Base-by-base conservation (phyloP, 2,888 invertebrate genomes). In the Strigamia crassipes region DNA sequence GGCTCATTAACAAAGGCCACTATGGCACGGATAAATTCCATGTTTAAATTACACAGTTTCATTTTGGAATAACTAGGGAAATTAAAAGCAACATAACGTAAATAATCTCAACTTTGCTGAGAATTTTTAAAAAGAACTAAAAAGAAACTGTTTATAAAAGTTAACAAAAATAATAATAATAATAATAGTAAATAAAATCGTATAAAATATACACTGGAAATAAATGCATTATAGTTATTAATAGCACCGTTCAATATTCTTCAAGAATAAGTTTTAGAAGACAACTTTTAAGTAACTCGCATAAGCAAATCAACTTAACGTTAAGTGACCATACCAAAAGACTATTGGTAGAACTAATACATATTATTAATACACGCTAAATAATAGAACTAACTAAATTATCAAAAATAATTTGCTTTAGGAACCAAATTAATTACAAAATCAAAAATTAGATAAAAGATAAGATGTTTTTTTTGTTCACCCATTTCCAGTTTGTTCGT, bases 381-480 rank as follows among this genome's bases (percentile, higher is more conserved):
- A 46, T 46, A 46, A 46, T 15, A 56, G 18, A 56, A 56, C 56
- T 73, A 73, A 73, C 73, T 73, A 73, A 73, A 73, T 73, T 73
- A 73, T 31, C 23, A 73, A 73, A 73, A 31, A 73, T 73, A 31
- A 31, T 73, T 73, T 73, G 73, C n/a, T 73, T 73, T 31, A 73
- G 73, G 31, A 73, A 73, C 31, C 56, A 56, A 73, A 73, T 73
- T 73, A 73, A 73, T 73, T 73, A 12, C 73, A 73, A n/a, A 73
- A 73, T 56, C 13, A 73, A 73, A 27, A 27, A 73, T 12, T 23
- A 12, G 31, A 18, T 9, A n/a, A 5, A 9, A 56, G 31, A 73
- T 73, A 27, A 27, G 27, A 73, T 31, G 13, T 23, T 31, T 56
- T 31, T 56, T 56, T 56, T 56, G 56, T 73, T 73, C 73, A 15